Conservation (phyloP, 2,888 invertebrate genomes). For the Hypena proboscidalis region DNA sequence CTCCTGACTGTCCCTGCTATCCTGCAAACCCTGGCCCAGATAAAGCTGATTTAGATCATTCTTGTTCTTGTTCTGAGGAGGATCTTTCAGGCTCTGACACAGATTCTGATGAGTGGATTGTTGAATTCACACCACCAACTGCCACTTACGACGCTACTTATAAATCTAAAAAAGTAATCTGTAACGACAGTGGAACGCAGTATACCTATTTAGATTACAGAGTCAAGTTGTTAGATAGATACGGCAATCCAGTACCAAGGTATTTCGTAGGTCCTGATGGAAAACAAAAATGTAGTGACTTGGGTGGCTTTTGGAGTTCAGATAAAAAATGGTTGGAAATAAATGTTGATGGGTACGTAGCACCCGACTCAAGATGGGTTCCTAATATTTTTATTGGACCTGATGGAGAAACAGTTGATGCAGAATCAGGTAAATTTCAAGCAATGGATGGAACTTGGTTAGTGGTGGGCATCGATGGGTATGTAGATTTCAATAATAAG, state of each 20-base stretch:
- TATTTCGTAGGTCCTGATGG: constrained; percentile 76
- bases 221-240: constrained; percentile 69
- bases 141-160: constrained; percentile 65
- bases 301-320: constrained; percentile 77
- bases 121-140: constrained; percentile 79
- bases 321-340: constrained; percentile 74
- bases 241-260: constrained; percentile 71
- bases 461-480: constrained; percentile 73
- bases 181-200: constrained; percentile 59
- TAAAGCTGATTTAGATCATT: constrained; percentile 56
- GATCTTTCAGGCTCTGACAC: constrained; percentile 64
- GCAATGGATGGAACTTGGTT: constrained; percentile 60
- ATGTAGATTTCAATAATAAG: constrained; percentile 60
- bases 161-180: constrained; percentile 60
- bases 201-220: constrained; percentile 73
- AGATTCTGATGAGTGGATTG: constrained; percentile 76
- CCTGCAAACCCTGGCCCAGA: constrained; percentile 60
- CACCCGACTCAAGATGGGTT: constrained; percentile 73
- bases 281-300: constrained; percentile 74
- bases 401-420: constrained; percentile 66
- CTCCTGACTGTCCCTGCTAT: constrained; percentile 68
- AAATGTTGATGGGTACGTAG: constrained; percentile 71
- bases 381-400: constrained; percentile 70
- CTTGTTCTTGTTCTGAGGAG: constrained; percentile 76
- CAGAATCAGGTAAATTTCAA: constrained; percentile 70